Evolutionary conservation across 1,140 invertebrate species (phyloP), one percentile per base, ranked within the genome.

Genomic region (Tetragnatha versicolor): DNA sequence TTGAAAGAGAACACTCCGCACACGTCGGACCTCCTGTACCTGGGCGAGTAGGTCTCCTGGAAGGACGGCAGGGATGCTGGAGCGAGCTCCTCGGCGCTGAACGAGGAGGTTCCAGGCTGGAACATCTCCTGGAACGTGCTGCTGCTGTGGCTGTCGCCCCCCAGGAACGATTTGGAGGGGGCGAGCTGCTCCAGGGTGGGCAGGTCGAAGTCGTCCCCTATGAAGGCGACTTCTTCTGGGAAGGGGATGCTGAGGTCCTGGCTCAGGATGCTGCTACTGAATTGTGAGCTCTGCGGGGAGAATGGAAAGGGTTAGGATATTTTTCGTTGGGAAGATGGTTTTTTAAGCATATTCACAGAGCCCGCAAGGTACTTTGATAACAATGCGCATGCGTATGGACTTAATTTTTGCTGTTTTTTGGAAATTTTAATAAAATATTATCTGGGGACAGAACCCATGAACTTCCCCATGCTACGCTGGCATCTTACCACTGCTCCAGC

Each of bases 21-120:
- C 51, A 79, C 60, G 69, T 83, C 88, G 85, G 80, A 89, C 87
- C 85, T 88, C 86, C 82, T 88, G 88, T 79, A 86, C 85, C 87
- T 89, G 42, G 92, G 89, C 37, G 92, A 93, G 85, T 94, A 94
- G 31, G 92, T 94, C 86, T 94, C 93, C 87, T 93, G 92, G 86
- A 94, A 94, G 87, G 92, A 93, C 60, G 93, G 93, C 77, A 94
- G 85, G 37, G 92, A 80, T 17, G 80, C 55, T 12, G 75, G 75
- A 20, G 60, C 55, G 20, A 77, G 20, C 2, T 77, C 75, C 58
- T 77, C 75, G 9, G 37, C 25, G n/a, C 29, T 45, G 22, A 77
- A 69, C 3, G 29, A 20, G 9, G 20, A n/a, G 12, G 42, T 17
- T 47, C 2, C 42, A 17, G 65, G 76, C 17, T 69, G 63, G 51